These are phyloP conservation scores for Sphaeridia pumilis DNA, from an alignment of 2,888 invertebrate species.

Conservation along the genomic window DNA sequence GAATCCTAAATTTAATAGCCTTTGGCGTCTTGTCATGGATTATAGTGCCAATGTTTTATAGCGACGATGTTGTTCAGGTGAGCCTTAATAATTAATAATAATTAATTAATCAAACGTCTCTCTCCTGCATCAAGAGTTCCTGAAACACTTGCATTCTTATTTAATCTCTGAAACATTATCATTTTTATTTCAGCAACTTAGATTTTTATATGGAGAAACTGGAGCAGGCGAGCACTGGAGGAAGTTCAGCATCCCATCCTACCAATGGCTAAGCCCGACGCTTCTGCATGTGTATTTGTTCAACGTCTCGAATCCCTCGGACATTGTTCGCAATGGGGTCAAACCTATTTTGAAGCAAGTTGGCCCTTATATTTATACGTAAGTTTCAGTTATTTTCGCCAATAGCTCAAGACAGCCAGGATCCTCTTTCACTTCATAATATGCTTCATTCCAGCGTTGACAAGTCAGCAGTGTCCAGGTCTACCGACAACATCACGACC, in stretches of 20 bases:
- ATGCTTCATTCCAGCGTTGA: neutral
- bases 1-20: neutral
- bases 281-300: conserved; percentile 7
- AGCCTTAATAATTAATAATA: neutral
- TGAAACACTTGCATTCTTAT: too few species aligned
- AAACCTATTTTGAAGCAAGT: conserved; percentile 12
- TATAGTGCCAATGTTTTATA: conserved; percentile 6
- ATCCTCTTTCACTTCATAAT: neutral
- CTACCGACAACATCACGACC: neutral
- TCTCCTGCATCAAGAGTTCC: too few species aligned
- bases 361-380: conserved; percentile 15
- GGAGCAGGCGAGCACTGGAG: conserved; percentile 10
- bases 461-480: neutral
- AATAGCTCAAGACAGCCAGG: neutral
- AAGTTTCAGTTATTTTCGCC: neutral
- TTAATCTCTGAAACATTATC: neutral
- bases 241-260: conserved; percentile 8
- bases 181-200: neutral
- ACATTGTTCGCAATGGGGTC: conserved; percentile 1
- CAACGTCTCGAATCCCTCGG: conserved; percentile 12
- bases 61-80: conserved; percentile 11
- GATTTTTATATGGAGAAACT: conserved; percentile 6
- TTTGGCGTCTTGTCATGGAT: conserved; percentile 1
- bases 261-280: neutral
- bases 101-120: too few species aligned